Conservation (phyloP, 2,113 vertebrate genomes). For the Ammospiza nelsoni region DNA sequence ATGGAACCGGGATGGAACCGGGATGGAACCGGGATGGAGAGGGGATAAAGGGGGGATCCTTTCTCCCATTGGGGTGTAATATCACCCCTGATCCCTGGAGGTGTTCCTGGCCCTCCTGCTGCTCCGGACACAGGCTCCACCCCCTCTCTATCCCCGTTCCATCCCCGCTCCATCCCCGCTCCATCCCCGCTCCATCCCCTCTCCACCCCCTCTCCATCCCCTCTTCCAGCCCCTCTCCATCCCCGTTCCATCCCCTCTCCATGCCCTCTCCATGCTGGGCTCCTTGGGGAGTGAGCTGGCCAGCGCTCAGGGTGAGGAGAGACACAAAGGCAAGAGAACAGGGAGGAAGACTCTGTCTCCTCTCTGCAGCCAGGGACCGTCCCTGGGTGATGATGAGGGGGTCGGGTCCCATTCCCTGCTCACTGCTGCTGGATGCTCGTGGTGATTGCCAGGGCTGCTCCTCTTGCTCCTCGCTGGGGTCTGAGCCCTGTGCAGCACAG, state of each 20-base stretch:
- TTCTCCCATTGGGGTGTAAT: too few relatives aligned
- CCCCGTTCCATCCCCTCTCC: too few relatives aligned
- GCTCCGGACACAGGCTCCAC: too few relatives aligned
- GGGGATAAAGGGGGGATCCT: too few relatives aligned
- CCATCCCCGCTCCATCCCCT: too few relatives aligned
- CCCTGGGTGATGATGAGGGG: background rate
- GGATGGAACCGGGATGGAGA: background rate
- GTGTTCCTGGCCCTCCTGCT: too few relatives aligned
- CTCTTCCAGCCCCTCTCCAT: too few relatives aligned
- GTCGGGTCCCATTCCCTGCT: rapidly evolving
- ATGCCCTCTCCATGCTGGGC: rapidly evolving
- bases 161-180: too few relatives aligned
- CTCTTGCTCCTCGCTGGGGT: background rate
- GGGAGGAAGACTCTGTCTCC: background rate
- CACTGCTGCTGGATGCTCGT: rapidly evolving
- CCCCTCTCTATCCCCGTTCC: too few relatives aligned
- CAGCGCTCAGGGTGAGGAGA: background rate
- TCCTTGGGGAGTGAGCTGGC: background rate
- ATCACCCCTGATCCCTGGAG: too few relatives aligned
- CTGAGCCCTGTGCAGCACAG: background rate
- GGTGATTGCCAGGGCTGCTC: background rate
- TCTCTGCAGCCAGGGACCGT: background rate
- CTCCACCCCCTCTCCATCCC: too few relatives aligned
- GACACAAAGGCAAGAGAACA: background rate
- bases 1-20: background rate